Evolutionary conservation across 53 echinoderm and acorn worm genomes (phyloP).

Genomic region (Glandiceps talaboti): DNA sequence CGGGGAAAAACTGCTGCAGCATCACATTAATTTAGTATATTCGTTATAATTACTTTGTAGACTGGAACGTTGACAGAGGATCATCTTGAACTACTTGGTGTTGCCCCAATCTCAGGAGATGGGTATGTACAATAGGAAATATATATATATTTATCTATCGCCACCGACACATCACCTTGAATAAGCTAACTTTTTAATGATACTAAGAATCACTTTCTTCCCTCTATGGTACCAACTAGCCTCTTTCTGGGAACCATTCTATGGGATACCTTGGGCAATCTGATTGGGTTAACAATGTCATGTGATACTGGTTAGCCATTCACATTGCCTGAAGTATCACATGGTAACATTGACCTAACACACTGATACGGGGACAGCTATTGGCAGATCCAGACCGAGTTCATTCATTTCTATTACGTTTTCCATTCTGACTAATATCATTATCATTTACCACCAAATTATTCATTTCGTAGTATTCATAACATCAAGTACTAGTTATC

Average conservation of each 20-base stretch:
- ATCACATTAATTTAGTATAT: too few species aligned
- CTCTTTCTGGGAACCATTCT: neutral
- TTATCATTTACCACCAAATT: neutral
- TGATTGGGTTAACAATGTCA: neutral
- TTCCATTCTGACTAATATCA: neutral
- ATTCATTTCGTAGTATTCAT: too few species aligned
- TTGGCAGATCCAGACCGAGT: neutral
- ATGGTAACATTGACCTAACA: neutral
- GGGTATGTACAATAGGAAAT: conserved; percentile 29
- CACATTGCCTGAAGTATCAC: neutral
- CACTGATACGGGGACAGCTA: neutral
- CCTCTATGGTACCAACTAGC: neutral
- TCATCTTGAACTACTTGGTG: conserved; percentile 79
- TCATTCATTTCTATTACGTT: neutral
- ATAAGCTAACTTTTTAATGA: too few species aligned
- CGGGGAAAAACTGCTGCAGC: too few species aligned
- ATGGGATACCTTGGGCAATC: conserved; percentile 1
- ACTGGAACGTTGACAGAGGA: conserved; percentile 92
- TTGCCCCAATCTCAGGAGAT: conserved; percentile 59
- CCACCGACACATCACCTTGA: too few species aligned
- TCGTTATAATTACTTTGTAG: conserved; percentile 28
- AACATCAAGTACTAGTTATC: neutral
- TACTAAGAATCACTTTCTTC: neutral
- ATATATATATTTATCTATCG: too few species aligned
- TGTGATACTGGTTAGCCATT: neutral